phyloP scores from a whole-genome alignment of 1,140 invertebrate genomes.

The Lordiphosa collinella region DNA sequence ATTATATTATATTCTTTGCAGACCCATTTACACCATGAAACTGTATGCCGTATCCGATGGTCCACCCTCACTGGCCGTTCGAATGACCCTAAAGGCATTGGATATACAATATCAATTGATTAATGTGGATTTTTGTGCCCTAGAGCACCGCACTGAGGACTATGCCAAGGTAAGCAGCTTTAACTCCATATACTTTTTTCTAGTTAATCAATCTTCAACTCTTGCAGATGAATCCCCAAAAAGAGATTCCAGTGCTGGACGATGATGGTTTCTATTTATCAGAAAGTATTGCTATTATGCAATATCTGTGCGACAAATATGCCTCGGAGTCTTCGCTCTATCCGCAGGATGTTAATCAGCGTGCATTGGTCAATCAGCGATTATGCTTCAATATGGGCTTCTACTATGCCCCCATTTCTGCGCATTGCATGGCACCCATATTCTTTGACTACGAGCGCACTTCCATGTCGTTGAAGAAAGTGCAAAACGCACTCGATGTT shows the following conservation, averaged over 20 bases:
- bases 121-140: conserved; percentile 84
- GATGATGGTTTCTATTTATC: conserved; percentile 86
- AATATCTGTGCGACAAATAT: conserved; percentile 88
- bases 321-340: conserved; percentile 83
- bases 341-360: conserved; percentile 83
- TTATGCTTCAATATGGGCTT: conserved; percentile 88
- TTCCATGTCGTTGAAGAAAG: conserved; percentile 83
- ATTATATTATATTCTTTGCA: conserved; percentile 14
- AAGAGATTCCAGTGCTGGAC: conserved; percentile 88
- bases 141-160: conserved; percentile 86
- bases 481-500: conserved; percentile 83
- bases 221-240: conserved; percentile 87
- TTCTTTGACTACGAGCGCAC: conserved; percentile 87
- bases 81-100: conserved; percentile 84
- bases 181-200: too few species aligned
- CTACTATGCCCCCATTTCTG: conserved; percentile 86
- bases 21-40: conserved; percentile 81
- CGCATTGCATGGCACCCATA: conserved; percentile 82
- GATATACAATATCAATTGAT: conserved; percentile 84
- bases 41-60: conserved; percentile 87
- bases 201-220: neutral
- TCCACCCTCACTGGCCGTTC: conserved; percentile 86
- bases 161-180: conserved; percentile 83
- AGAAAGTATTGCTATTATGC: conserved; percentile 88
- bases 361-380: conserved; percentile 88